Percentiles rank a stretch among this genome's conserved stretches.
Conservation (phyloP, 2,888 invertebrate genomes). For the Notodonta ziczac region DNA sequence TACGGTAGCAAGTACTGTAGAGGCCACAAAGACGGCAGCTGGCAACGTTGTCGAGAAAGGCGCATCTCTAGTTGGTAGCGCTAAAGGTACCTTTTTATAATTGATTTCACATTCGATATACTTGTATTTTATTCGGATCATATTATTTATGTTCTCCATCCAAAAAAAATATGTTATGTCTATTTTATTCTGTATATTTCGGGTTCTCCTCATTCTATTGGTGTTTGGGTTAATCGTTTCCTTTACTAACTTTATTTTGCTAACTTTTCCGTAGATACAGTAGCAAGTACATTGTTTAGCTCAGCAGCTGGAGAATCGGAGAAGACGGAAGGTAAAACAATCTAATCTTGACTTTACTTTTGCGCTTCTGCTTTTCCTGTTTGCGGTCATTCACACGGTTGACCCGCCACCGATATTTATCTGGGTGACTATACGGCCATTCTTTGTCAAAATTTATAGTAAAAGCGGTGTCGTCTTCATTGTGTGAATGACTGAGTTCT, state of each 20-base stretch:
- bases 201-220: conserved; percentile 9
- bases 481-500: too few relatives aligned
- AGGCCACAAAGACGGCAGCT: conserved; percentile 59
- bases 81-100: conserved; percentile 49
- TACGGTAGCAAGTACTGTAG: conserved; percentile 57
- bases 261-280: conserved; percentile 58
- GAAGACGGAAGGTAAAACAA: conserved; percentile 44
- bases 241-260: conserved; percentile 39
- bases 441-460: too few relatives aligned
- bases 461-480: too few relatives aligned
- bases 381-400: not conserved
- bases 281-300: conserved; percentile 52
- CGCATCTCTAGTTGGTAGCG: conserved; percentile 50
- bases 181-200: conserved; percentile 26
- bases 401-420: too few relatives aligned
- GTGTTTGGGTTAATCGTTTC: conserved; percentile 18
- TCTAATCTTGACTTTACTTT: conserved; percentile 10
- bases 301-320: conserved; percentile 37
- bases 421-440: too few relatives aligned
- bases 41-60: conserved; percentile 57
- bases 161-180: conserved; percentile 39
- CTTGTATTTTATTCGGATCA: not conserved
- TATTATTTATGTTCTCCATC: not conserved
- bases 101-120: not conserved
- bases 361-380: conserved; percentile 13